Evolutionary conservation across 1,140 invertebrate genomes (phyloP), one percentile per base, ranked within the genome.

Genomic region (Neodiprion fabricii): DNA sequence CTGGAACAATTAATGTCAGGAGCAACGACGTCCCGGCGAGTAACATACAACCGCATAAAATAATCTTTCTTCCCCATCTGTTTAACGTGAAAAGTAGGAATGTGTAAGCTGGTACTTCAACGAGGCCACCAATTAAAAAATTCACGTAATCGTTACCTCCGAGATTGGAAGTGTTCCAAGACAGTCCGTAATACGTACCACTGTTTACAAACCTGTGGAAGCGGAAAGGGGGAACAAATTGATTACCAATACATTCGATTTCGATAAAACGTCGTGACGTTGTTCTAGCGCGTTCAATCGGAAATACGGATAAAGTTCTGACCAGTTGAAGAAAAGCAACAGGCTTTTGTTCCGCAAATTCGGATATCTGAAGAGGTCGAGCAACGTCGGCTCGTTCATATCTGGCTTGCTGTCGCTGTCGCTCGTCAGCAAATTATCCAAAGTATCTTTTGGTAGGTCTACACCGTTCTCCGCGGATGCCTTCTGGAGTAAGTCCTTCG

Each of bases 181-280:
- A 95, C 7, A 96, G 83, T 1, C 94, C 95, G 79, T 96, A 96
- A 84, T 96, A 96, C 8, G 95, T 92, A 66, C 93, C 91, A 71
- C 93, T 93, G 81, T 93, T 94, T 12, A 94, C 93, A 81, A 95
- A 92, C 94, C 93, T 94, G 78, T 14, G 89, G 86, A 75, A 78
- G 71, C 28, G 5, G 1, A 76, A 76, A 78, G 40, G 76, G 79
- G 48, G 49, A 49, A 14, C 12, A 47, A 9, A 70, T 75, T 77
- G 23, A 28, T 67, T 40, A 74, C 69, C 1, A 12, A 49, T 67
- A 73, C 40, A 72, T 53, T 23, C 68, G 61, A 72, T 71, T 50
- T 65, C 14, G 11, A 69, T 40, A 49, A 70, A 21, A 7, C 70
- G 65, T 17, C 68, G 48, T 72, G 65, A 67, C 66, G 21, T 40